phyloP scores from a whole-genome alignment of 2,888 invertebrate species.

The Pollenia amentaria region DNA sequence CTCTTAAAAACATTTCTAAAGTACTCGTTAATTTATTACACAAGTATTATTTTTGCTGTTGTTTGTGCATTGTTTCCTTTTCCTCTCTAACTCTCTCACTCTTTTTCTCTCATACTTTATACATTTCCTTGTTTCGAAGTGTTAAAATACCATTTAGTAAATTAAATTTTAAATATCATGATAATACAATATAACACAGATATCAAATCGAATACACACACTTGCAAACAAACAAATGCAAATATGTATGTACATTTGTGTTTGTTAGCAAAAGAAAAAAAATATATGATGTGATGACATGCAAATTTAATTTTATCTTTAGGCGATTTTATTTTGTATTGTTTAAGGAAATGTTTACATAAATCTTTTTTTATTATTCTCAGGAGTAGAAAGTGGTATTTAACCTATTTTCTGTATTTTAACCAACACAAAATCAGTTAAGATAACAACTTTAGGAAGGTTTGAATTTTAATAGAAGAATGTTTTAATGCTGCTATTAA shows the following conservation, averaged over 20 bases:
- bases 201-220: not conserved
- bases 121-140: slow-evolving; percentile 49
- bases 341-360: slow-evolving; percentile 29
- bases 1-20: slow-evolving; percentile 10
- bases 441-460: too few relatives aligned
- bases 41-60: slow-evolving; percentile 19
- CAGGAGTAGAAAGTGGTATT: not conserved
- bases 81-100: not conserved
- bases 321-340: slow-evolving; percentile 56
- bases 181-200: slow-evolving; percentile 36
- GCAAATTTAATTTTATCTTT: slow-evolving; percentile 65
- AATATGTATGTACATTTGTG: not conserved
- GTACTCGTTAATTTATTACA: slow-evolving; percentile 38
- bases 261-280: slow-evolving; percentile 21
- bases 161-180: slow-evolving; percentile 71
- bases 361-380: slow-evolving; percentile 41
- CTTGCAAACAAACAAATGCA: not conserved
- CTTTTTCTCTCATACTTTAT: too few relatives aligned
- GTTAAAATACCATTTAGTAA: slow-evolving; percentile 68
- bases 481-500: not conserved
- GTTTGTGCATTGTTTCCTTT: not conserved
- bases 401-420: not conserved
- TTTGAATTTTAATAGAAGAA: too few relatives aligned
- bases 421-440: too few relatives aligned
- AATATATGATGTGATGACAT: slow-evolving; percentile 66